Percentiles rank a stretch among this genome's conserved stretches.
Evolutionary conservation across 2,113 vertebrate genomes (phyloP).

Genomic region (Percina caprodes): DNA sequence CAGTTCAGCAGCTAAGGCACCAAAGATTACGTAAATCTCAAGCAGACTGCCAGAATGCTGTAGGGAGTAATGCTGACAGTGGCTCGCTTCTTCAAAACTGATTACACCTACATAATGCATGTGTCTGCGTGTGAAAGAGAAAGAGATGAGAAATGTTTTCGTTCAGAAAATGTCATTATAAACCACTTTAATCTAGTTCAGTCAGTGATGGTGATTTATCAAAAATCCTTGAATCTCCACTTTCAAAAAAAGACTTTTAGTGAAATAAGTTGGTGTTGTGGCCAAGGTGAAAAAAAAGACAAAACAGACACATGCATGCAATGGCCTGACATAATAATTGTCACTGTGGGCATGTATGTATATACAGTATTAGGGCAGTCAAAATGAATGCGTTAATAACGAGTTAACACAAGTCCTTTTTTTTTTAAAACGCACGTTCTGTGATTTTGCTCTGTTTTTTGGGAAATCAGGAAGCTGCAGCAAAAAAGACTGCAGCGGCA

Average conservation of each 20-base stretch:
- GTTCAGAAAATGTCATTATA: constrained; percentile 37
- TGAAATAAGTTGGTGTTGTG: constrained; percentile 10
- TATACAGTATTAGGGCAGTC: no score
- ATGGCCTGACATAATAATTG: not conserved
- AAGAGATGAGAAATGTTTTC: constrained; percentile 42
- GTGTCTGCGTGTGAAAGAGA: constrained; percentile 35
- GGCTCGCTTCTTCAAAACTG: constrained; percentile 47
- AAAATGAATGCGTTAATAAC: no score
- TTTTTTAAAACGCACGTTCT: no score
- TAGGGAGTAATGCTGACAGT: constrained; percentile 53
- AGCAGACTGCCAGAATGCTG: constrained; percentile 40
- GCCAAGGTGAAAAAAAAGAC: not conserved
- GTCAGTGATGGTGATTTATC: constrained; percentile 30
- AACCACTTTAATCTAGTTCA: constrained; percentile 55
- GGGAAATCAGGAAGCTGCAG: no score
- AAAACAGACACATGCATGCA: constrained; percentile 13
- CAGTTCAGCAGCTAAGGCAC: constrained; percentile 34
- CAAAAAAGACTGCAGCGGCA: no score
- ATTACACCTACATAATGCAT: constrained; percentile 60
- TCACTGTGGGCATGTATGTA: not conserved
- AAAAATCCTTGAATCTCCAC: constrained; percentile 24
- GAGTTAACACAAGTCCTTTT: no score
- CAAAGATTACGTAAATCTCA: constrained; percentile 54
- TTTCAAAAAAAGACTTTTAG: constrained; percentile 24
- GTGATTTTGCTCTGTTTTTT: no score